Evolutionary conservation across 30 jellyfish, hydroid and myxozoan species (phyloP), one percentile per base, ranked within the genome.

Genomic region (Clytia hemisphaerica): DNA sequence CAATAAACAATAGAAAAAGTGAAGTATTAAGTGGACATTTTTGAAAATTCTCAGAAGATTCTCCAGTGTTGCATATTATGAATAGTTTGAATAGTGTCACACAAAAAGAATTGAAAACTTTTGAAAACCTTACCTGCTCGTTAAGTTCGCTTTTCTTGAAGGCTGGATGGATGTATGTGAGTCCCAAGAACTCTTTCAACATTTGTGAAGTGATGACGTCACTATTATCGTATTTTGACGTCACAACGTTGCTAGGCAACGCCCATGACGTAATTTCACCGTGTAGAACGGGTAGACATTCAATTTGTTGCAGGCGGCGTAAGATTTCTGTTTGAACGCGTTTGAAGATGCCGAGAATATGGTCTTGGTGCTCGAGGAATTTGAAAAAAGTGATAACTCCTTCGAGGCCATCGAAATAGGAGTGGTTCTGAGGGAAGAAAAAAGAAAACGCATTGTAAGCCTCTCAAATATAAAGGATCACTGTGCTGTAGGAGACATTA

Each of bases 291-390:
- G 94, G 94, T 1, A 82, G 53, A 26, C 94, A 82, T 10, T 59
- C 68, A 18, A 61, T 79, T 54, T 34, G 44, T 37, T 57, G 94
- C 58, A 82, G 32, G 37, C 47, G 31, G 26, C 73, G 77, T 21
- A 82, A 51, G 61, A 82, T 54, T 22, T 55, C 69, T 16, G 83
- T 25, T 0, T 83, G 78, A 3, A 82, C 51, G 27, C 78, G 94
- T 51, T 58, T 73, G 65, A 82, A 82, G 1, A 66, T 76, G 12
- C 94, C 94, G 25, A 46, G 79, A 2, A 73, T 72, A 35, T 82
- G 89, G 26, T 73, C 67, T 47, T 72, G 89, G 24, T 72, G 61
- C 2, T 83, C 89, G 59, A 82, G 71, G 64, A 58, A 82, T 12
- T 74, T 76, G 35, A 82, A 82, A 64, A 47, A 66, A 34, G 51